Conservation (phyloP, 2,888 invertebrate species). For the Dryococelus australis region DNA sequence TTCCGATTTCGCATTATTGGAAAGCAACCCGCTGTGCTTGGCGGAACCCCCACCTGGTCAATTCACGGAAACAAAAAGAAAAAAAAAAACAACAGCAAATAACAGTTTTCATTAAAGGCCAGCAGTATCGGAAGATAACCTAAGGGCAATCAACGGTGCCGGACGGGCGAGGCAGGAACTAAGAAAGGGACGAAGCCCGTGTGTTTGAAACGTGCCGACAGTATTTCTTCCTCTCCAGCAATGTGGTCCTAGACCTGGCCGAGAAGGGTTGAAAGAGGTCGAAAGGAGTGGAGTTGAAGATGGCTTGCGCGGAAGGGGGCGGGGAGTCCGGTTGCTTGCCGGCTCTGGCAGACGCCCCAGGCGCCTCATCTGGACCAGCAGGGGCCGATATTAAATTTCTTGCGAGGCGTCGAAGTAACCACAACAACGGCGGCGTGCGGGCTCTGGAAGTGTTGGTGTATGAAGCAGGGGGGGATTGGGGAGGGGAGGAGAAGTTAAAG, state of each 20-base stretch:
- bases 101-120: too few relatives aligned
- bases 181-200: not conserved
- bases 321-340: not conserved
- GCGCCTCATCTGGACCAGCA: not conserved
- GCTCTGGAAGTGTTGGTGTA: not conserved
- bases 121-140: too few relatives aligned
- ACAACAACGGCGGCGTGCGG: not conserved
- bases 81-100: too few relatives aligned
- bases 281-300: not conserved
- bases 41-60: too few relatives aligned
- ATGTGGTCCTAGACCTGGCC: not conserved
- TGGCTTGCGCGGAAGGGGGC: not conserved
- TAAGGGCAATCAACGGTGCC: too few relatives aligned
- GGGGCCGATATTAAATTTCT: conserved; percentile 16
- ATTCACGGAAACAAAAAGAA: too few relatives aligned
- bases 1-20: too few relatives aligned
- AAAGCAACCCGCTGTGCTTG: too few relatives aligned
- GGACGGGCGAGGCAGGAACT: not conserved
- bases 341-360: not conserved
- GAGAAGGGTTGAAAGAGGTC: too few relatives aligned
- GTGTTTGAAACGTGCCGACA: conserved; percentile 1
- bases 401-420: conserved; percentile 1
- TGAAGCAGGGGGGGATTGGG: not conserved
- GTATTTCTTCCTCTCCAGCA: not conserved
- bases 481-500: not conserved